Evolutionary conservation across 2,888 invertebrate genomes (phyloP).

Genomic region (Osmoderma eremita): DNA sequence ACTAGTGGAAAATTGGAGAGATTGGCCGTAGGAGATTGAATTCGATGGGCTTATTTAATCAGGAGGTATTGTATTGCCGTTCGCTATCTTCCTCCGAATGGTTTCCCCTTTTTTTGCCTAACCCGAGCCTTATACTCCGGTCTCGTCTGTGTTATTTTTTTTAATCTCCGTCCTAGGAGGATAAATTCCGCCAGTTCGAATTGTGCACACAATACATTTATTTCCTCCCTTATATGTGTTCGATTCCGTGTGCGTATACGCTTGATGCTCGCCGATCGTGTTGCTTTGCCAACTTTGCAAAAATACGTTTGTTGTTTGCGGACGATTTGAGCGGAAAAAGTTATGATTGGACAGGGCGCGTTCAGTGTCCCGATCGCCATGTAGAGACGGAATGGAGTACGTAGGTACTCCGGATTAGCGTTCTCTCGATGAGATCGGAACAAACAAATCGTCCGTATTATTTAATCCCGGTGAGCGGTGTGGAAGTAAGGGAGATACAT

Average conservation of each 20-base stretch:
- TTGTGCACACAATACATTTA: conserved; percentile 46
- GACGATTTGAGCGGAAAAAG: conserved; percentile 45
- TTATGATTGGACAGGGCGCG: conserved; percentile 29
- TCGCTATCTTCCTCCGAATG: conserved; percentile 47
- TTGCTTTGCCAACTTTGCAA: conserved; percentile 44
- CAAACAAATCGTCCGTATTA: conserved; percentile 23
- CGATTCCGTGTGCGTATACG: conserved; percentile 13
- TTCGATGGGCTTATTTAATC: conserved; percentile 62
- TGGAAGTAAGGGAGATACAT: neutral
- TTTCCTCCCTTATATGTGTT: conserved; percentile 44
- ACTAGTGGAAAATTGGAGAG: conserved; percentile 63
- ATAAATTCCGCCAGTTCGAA: conserved; percentile 44
- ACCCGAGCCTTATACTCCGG: conserved; percentile 22
- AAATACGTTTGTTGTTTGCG: conserved; percentile 51
- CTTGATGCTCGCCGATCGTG: neutral
- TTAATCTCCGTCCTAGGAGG: conserved; percentile 43
- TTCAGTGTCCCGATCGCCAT: conserved; percentile 1
- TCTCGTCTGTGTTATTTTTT: conserved; percentile 30
- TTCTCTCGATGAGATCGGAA: neutral
- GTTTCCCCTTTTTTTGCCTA: conserved; percentile 41
- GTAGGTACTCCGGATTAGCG: conserved; percentile 5
- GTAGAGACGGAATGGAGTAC: conserved; percentile 5
- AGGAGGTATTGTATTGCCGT: conserved; percentile 51
- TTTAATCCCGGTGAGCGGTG: conserved; percentile 5
- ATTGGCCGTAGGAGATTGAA: conserved; percentile 61